A percentile compares a stretch with the other conserved stretches of the same genome.
Evolutionary conservation across 2,113 vertebrate species (phyloP).

Genomic region (Pithys albifrons): DNA sequence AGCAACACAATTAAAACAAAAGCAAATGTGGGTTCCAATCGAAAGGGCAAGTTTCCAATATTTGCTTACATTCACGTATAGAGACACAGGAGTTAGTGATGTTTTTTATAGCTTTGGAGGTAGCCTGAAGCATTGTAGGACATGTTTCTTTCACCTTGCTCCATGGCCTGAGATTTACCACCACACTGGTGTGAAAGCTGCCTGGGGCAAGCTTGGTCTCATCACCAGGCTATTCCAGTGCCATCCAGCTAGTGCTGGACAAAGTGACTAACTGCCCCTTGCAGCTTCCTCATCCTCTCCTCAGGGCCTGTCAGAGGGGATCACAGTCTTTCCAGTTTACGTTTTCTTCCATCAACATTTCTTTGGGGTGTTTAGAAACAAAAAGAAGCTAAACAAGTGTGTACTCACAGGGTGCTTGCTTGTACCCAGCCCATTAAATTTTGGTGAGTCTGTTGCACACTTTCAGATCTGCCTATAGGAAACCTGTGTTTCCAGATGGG

Average conservation of each 20-base stretch:
- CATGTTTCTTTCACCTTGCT: background rate
- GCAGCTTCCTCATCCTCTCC: background rate
- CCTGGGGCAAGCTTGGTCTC: background rate
- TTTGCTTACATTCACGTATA: background rate
- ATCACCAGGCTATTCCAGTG: background rate
- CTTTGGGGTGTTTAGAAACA: background rate
- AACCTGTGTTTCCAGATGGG: background rate
- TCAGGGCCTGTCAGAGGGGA: background rate
- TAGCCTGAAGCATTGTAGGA: background rate
- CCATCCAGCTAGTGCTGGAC: background rate
- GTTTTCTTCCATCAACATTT: background rate
- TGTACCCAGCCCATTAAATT: background rate
- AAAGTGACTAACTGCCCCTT: background rate
- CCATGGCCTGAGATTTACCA: background rate
- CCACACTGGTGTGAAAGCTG: background rate
- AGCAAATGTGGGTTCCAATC: background rate
- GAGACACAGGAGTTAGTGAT: background rate
- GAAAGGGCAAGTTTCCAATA: background rate
- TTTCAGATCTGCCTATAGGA: background rate
- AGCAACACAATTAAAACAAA: slow-evolving; percentile 32
- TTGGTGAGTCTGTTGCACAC: background rate
- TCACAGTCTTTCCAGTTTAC: background rate
- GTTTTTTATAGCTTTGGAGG: background rate
- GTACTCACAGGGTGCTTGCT: background rate
- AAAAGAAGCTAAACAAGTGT: background rate